Percentiles rank a stretch among this genome's conserved stretches.
These are phyloP conservation scores for Apis dorsata DNA, from an alignment of 1,140 invertebrate genomes.

Conservation along the genomic window DNA sequence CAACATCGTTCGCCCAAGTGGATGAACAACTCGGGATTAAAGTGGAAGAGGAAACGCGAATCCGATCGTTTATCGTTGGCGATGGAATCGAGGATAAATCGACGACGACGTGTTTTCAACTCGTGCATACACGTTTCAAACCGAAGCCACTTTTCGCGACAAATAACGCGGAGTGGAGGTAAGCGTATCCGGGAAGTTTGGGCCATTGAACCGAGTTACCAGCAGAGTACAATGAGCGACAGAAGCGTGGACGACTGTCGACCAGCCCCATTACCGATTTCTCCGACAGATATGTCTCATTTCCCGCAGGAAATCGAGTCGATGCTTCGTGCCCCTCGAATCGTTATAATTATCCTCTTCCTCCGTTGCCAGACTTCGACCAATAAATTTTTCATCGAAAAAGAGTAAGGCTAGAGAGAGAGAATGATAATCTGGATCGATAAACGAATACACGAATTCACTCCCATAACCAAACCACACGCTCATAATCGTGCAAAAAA, in stretches of 20 bases:
- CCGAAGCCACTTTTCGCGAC: conserved; percentile 51
- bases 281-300: conserved; percentile 40
- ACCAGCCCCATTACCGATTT: conserved; percentile 55
- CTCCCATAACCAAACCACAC: conserved; percentile 39
- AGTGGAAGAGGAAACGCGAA: not conserved
- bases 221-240: conserved; percentile 53
- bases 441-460: not conserved
- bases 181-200: conserved; percentile 78
- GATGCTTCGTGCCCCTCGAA: conserved; percentile 5
- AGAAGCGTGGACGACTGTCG: conserved; percentile 52
- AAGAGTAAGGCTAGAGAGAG: not conserved
- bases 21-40: not conserved
- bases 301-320: conserved; percentile 56
- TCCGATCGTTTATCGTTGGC: not conserved
- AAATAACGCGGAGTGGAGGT: conserved; percentile 53
- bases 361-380: not conserved
- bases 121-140: not conserved
- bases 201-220: conserved; percentile 75
- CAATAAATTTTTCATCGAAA: too few relatives aligned
- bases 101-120: too few relatives aligned
- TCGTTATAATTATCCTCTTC: not conserved
- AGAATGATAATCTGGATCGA: not conserved
- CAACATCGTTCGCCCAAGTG: not conserved
- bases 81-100: too few relatives aligned
- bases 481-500: conserved; percentile 34